Conservation (phyloP, 2,113 vertebrate species). For the Calypte anna region DNA sequence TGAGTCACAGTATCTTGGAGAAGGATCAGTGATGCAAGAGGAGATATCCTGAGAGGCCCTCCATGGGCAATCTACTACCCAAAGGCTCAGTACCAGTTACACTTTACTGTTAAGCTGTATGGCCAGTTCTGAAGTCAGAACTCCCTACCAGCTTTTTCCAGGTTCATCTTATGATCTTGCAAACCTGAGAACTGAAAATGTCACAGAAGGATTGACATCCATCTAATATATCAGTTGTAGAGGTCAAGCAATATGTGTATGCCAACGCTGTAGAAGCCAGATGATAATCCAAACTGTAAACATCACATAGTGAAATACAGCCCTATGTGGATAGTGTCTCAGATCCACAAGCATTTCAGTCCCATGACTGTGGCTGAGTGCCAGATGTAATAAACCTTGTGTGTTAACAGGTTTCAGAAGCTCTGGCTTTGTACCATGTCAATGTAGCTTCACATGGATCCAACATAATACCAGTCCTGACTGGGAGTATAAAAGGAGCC, state of each 20-base stretch:
- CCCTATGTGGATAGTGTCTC: background rate
- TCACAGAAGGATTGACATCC: background rate
- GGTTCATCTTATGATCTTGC: fast-evolving
- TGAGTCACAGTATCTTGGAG: background rate
- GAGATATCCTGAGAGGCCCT: background rate
- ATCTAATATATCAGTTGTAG: fast-evolving
- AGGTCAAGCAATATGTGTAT: background rate
- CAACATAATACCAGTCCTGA: background rate
- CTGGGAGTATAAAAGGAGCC: background rate
- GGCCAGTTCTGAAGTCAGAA: background rate
- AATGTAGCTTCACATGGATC: background rate
- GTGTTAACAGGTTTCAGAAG: background rate
- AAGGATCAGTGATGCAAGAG: background rate
- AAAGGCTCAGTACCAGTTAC: background rate
- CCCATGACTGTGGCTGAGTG: background rate
- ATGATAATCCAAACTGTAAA: background rate
- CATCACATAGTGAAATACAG: background rate
- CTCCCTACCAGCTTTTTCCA: background rate
- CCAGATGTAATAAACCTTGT: background rate
- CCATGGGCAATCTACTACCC: background rate
- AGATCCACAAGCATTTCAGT: background rate
- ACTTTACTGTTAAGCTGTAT: background rate
- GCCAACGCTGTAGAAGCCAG: no score
- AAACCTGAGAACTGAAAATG: background rate
- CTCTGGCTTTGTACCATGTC: background rate